Conservation (phyloP, 2,113 vertebrate genomes). For the Bothrops jararaca region DNA sequence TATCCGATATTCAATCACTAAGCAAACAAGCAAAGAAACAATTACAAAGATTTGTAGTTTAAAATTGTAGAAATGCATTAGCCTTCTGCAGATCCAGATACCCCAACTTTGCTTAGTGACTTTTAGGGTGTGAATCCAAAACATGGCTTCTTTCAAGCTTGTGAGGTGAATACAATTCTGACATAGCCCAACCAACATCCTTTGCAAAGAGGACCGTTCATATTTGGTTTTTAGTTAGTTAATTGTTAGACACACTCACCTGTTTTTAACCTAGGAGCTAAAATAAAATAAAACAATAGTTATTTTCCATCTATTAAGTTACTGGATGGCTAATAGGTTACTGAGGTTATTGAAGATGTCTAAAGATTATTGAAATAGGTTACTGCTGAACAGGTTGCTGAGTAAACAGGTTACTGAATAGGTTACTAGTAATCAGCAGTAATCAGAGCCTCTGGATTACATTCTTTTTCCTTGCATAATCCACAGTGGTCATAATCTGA, state of each 20-base stretch:
- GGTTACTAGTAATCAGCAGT: background rate
- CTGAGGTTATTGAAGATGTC: background rate
- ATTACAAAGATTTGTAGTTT: background rate
- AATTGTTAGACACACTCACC: background rate
- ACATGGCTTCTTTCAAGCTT: background rate
- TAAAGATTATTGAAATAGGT: background rate
- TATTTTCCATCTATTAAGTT: background rate
- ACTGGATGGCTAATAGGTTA: background rate
- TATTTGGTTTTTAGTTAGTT: background rate
- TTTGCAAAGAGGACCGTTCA: background rate
- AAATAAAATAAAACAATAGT: background rate
- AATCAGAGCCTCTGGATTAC: background rate
- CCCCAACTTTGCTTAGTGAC: background rate
- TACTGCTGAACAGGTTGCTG: background rate
- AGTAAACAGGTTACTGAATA: background rate
- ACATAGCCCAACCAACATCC: background rate
- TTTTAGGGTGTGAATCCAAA: background rate
- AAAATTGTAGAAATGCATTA: background rate
- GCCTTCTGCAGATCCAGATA: background rate
- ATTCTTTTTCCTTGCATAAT: background rate
- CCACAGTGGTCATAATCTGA: background rate
- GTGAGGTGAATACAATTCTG: background rate
- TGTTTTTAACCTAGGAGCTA: rapidly evolving
- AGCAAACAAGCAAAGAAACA: background rate
- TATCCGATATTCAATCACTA: background rate